Evolutionary conservation across 2,797 vertebrate genomes (phyloP).

Genomic region (Mycteria americana): DNA sequence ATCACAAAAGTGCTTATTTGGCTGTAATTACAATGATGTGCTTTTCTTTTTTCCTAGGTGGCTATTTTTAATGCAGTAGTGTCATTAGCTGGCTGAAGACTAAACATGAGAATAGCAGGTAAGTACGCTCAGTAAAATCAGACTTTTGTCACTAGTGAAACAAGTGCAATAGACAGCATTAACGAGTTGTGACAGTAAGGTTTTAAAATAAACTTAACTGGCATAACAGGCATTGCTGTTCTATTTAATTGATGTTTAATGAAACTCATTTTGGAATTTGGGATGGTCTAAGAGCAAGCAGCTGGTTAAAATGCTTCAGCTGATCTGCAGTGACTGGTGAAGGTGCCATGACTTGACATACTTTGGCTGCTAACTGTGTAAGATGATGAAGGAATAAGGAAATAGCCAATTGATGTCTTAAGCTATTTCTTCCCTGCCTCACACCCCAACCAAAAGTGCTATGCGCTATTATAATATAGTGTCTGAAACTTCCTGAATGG

Average conservation of each 20-base stretch:
- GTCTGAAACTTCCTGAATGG: not conserved
- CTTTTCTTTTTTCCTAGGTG: conserved; percentile 59
- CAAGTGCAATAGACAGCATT: not conserved
- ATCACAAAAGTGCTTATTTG: not conserved
- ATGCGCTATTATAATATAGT: not conserved
- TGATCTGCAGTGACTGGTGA: not conserved
- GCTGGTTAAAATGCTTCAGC: not conserved
- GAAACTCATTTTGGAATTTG: not conserved
- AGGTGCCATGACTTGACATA: not conserved
- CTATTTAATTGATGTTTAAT: not conserved
- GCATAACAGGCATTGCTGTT: not conserved
- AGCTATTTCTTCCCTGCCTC: not conserved
- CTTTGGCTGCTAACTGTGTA: not conserved
- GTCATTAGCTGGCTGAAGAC: conserved; percentile 40
- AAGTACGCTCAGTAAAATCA: not conserved
- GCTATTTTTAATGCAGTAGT: conserved; percentile 61
- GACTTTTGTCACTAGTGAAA: not conserved
- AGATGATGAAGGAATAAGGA: not conserved
- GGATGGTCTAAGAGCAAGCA: not conserved
- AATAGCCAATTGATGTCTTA: not conserved
- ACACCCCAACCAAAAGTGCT: not conserved
- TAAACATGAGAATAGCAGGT: conserved; percentile 83
- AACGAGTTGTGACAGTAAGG: not conserved
- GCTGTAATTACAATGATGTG: not conserved
- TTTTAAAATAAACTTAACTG: not conserved